phyloP scores from a whole-genome alignment of 2,888 invertebrate species.

The Plebejus melissa region DNA sequence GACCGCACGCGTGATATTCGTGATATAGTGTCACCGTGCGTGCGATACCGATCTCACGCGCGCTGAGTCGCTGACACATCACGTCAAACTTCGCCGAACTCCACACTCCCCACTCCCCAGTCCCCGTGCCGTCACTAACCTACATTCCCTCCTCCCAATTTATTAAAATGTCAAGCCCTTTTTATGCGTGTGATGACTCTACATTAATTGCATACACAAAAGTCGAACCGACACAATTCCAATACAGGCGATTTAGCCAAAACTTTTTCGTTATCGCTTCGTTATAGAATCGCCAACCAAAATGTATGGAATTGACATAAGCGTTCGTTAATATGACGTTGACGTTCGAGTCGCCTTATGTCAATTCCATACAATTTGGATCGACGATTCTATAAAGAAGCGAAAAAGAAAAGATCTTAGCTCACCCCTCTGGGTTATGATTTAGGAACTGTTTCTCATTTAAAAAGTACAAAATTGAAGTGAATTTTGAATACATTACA shows the following conservation, averaged over 20 bases:
- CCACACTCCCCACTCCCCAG: background rate
- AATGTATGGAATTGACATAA: no score
- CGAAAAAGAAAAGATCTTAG: no score
- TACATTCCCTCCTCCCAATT: constrained; percentile 21
- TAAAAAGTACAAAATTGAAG: background rate
- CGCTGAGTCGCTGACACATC: constrained; percentile 31
- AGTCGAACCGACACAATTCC: background rate
- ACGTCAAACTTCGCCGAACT: constrained; percentile 24
- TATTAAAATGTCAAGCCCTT: constrained; percentile 16
- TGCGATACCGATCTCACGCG: constrained; percentile 34
- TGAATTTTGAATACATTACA: background rate
- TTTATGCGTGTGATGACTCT: background rate
- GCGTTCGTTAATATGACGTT: no score
- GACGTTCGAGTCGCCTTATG: no score
- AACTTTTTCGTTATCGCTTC: no score
- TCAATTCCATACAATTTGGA: no score
- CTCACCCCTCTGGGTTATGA: background rate
- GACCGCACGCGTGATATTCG: constrained; percentile 31
- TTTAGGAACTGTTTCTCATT: background rate
- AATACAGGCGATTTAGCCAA: background rate
- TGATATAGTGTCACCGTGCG: constrained; percentile 27
- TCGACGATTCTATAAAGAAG: no score
- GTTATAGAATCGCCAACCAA: no score
- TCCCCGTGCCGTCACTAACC: constrained; percentile 22
- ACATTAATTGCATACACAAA: background rate